Evolutionary conservation across 2,888 invertebrate genomes (phyloP), one percentile per base, ranked within the genome.

Genomic region (Muscina levida): DNA sequence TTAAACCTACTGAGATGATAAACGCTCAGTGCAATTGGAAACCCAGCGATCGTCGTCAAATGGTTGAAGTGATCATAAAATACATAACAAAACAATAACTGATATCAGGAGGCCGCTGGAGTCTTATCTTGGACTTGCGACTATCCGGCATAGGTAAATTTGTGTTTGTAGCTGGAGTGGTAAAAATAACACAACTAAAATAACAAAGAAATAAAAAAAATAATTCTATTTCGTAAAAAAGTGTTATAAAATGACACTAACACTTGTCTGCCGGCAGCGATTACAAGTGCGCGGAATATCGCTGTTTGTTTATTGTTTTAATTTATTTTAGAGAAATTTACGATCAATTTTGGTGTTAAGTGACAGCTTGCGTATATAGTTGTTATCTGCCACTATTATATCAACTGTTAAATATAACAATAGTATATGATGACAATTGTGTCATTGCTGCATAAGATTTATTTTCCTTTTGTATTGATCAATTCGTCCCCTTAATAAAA

Each of bases 171-270:
- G 22, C n/a, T 59, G 24, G 56, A 73, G 44, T 67, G 80, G 80
- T 80, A 77, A 44, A 80, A 80, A 77, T 80, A 77, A 80, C 80
- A 80, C 80, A 80, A 76, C 39, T 74, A 17, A 72, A 72, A 48
- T 24, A 62, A 68, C 39, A 1, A 66, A 22, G 8, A 48, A 71
- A 71, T 17, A 13, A 48, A 31, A 48, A 48, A 17, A 48, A 31
- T 31, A 31, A 48, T 48, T 48, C 48, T 19, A 48, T 56, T 67
- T 62, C 51, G n/a, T n/a, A 39, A 24, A 57, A 59, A 59, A 13
- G 67, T 75, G 46, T 59, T 57, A 72, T 57, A 77, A 77, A 72
- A 71, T 56, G 8, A 31, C 31, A 31, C 31, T 31, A 31, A 31
- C 31, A 31, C 3, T 31, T 31, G 31, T 31, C 31, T 31, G 31